A percentile compares a stretch with the other conserved stretches of the same genome.
These are phyloP conservation scores for Branchinecta lindahli DNA, from an alignment of 1,140 invertebrate genomes.

Conservation along the genomic window DNA sequence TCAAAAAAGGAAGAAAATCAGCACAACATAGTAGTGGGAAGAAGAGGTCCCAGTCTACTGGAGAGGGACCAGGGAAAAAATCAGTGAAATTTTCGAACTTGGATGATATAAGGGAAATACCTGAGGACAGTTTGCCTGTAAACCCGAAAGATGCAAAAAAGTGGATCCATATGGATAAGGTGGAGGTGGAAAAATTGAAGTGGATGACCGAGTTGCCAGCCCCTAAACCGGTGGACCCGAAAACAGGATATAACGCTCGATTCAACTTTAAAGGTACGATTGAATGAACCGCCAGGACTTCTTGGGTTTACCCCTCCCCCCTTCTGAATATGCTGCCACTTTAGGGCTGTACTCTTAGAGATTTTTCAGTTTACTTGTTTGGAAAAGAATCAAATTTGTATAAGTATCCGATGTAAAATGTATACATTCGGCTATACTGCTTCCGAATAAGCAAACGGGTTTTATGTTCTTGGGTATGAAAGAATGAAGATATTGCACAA, in stretches of 20 bases:
- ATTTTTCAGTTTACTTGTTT: too few species aligned
- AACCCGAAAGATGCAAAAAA: slow-evolving; percentile 31
- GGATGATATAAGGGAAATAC: slow-evolving; percentile 20
- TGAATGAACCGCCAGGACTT: too few species aligned
- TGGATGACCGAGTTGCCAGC: slow-evolving; percentile 47
- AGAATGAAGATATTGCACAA: too few species aligned
- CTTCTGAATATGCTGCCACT: too few species aligned
- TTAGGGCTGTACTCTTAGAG: too few species aligned
- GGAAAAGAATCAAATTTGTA: too few species aligned
- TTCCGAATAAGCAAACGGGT: too few species aligned
- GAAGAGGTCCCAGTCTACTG: slow-evolving; percentile 22
- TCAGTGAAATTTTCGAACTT: slow-evolving; percentile 14
- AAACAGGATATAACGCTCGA: slow-evolving; percentile 50
- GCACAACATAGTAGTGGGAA: slow-evolving; percentile 24
- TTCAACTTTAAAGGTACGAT: slow-evolving; percentile 42
- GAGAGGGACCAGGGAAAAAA: slow-evolving; percentile 24
- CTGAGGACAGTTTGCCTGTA: slow-evolving; percentile 26
- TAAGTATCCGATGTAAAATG: too few species aligned
- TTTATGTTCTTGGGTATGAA: too few species aligned
- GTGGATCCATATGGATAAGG: slow-evolving; percentile 62
- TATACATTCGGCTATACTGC: too few species aligned
- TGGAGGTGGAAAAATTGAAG: slow-evolving; percentile 65
- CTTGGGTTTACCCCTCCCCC: too few species aligned
- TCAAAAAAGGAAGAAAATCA: slow-evolving; percentile 35
- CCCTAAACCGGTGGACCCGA: slow-evolving; percentile 21